phyloP scores from a whole-genome alignment of 2,113 vertebrate species.

The Crotalus horridus region DNA sequence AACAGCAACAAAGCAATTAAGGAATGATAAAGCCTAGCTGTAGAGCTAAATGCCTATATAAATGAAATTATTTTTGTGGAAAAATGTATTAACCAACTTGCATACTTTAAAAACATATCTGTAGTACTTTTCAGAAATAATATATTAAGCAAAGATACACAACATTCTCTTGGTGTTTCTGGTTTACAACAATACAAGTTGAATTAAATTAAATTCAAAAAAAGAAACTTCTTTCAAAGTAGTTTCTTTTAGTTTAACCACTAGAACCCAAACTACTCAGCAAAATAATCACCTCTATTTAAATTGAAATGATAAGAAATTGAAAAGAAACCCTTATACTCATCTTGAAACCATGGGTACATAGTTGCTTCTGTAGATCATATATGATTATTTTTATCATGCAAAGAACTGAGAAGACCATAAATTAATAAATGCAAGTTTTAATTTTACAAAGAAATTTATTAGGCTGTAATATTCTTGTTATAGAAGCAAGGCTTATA shows the following conservation, averaged over 20 bases:
- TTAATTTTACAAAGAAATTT: background rate
- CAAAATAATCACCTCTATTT: background rate
- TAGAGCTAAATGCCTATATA: background rate
- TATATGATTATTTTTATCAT: background rate
- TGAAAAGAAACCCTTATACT: background rate
- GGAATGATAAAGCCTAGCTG: slow-evolving; percentile 36
- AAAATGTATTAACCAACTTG: slow-evolving; percentile 47
- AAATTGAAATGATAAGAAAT: background rate
- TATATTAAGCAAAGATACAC: slow-evolving; percentile 15
- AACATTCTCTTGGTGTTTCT: slow-evolving; percentile 32
- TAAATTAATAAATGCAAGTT: background rate
- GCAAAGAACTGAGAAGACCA: background rate
- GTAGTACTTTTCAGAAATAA: slow-evolving; percentile 35
- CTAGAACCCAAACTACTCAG: background rate
- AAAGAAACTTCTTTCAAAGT: slow-evolving; percentile 1
- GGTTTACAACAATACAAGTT: slow-evolving; percentile 19
- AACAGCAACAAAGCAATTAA: slow-evolving; percentile 32
- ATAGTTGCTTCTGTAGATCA: background rate
- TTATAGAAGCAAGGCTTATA: background rate
- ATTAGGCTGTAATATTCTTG: background rate
- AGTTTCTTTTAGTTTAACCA: slow-evolving; percentile 7
- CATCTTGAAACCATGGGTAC: background rate
- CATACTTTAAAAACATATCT: slow-evolving; percentile 43
- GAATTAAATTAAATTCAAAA: background rate
- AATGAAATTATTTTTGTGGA: slow-evolving; percentile 50